Percentiles rank a stretch among this genome's conserved stretches.
These are phyloP conservation scores for Zonotrichia albicollis DNA, from an alignment of 2,797 vertebrate species.

Conservation along the genomic window DNA sequence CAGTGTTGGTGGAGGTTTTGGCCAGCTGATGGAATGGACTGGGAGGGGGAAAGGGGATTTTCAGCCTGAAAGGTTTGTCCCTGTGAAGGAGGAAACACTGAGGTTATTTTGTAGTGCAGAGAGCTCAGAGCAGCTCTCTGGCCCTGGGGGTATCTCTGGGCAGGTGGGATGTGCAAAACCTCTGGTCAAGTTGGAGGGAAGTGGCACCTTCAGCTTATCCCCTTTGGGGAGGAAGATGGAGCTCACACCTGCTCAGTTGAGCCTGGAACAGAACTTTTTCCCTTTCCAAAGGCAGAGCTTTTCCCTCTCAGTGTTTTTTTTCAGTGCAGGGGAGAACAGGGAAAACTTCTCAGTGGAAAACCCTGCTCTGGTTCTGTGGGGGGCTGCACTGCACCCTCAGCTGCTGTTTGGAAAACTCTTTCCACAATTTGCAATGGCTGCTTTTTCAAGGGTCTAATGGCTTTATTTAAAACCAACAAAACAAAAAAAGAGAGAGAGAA, in stretches of 20 bases:
- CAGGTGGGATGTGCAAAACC: not conserved
- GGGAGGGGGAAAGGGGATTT: not conserved
- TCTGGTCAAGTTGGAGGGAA: not conserved
- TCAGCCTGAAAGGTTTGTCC: not conserved
- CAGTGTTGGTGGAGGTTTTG: not conserved
- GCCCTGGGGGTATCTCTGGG: not conserved
- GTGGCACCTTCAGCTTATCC: not conserved
- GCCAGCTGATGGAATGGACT: not conserved
- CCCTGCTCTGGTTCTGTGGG: not conserved
- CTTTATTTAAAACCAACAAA: not conserved
- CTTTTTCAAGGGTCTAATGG: not conserved
- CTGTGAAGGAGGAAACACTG: rapidly evolving
- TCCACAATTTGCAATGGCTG: not conserved
- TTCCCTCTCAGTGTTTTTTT: not conserved
- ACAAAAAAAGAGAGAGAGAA: too few relatives aligned
- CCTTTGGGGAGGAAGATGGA: not conserved
- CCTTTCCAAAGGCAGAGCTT: not conserved
- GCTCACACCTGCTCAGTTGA: not conserved
- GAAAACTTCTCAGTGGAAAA: not conserved
- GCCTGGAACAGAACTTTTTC: not conserved
- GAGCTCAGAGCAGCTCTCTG: not conserved
- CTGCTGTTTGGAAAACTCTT: not conserved
- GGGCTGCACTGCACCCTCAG: not conserved
- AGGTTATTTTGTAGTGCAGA: not conserved
- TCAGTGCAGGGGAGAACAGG: not conserved